Percentiles rank a stretch among this genome's conserved stretches.
Evolutionary conservation across 2,888 invertebrate genomes (phyloP).

Genomic region (Macrosoma leucophasiata): DNA sequence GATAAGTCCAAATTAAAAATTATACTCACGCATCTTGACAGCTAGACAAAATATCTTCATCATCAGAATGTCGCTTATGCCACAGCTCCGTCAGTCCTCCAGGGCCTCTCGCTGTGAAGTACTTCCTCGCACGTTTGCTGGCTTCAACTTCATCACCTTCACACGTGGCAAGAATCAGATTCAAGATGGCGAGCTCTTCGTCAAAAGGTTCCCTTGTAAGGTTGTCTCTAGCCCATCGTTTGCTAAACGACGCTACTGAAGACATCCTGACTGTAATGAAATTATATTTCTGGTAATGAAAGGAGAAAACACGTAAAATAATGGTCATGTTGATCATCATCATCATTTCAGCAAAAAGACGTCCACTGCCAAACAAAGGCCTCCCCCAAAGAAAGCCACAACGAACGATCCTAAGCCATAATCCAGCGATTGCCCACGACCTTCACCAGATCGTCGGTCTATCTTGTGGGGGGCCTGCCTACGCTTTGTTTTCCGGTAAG

Average conservation of each 20-base stretch:
- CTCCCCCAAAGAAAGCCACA: too few relatives aligned
- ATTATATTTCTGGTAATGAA: conserved; percentile 1
- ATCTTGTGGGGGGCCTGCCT: too few relatives aligned
- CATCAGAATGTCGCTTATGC: conserved; percentile 61
- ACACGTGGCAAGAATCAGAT: conserved; percentile 50
- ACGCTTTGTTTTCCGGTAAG: too few relatives aligned
- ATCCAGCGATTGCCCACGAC: too few relatives aligned
- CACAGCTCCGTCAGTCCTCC: conserved; percentile 57
- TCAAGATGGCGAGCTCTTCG: conserved; percentile 48
- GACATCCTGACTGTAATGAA: too few relatives aligned
- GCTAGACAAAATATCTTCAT: conserved; percentile 63
- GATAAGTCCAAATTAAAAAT: too few relatives aligned
- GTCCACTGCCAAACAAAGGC: too few relatives aligned
- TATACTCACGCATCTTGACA: conserved; percentile 69
- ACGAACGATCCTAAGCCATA: too few relatives aligned
- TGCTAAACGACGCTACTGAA: conserved; percentile 67
- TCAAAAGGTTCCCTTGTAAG: conserved; percentile 45
- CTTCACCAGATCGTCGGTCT: too few relatives aligned
- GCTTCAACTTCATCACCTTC: conserved; percentile 55
- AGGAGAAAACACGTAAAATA: conserved; percentile 7
- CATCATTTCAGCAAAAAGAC: too few relatives aligned
- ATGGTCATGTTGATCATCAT: too few relatives aligned
- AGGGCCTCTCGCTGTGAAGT: conserved; percentile 56
- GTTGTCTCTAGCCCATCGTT: conserved; percentile 70
- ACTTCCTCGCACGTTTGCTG: conserved; percentile 53